Base-by-base conservation (phyloP, 2,888 invertebrate species). In the Folsomia manolachei region DNA sequence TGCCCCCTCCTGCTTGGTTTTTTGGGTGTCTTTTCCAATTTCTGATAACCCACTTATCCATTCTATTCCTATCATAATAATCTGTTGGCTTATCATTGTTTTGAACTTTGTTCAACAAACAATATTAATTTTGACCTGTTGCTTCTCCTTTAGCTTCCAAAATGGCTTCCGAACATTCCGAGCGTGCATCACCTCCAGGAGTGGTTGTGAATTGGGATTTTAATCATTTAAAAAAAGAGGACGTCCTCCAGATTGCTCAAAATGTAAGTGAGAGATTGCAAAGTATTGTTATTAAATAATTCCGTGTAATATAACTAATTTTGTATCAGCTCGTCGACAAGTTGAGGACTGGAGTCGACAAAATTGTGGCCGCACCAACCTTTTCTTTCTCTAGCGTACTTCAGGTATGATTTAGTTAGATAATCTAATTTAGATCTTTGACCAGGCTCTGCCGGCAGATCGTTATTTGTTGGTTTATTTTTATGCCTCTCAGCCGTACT, bases 301-400 rank as follows among this genome's bases (percentile, higher is more conserved):
- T n/a, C n/a, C n/a, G n/a, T n/a, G n/a, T n/a, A n/a, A n/a, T n/a
- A n/a, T n/a, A n/a, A n/a, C n/a, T n/a, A n/a, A 75, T 51, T 75
- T 79, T 18, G 71, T 73, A 25, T 71, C 72, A 1, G 18, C 77
- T 82, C 39, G 80, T 82, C 23, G 66, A 69, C 1, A 67, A 77
- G 18, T 71, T 75, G 4, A 71, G 73, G 27, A 63, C 70, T 27
- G 63, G 77, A 9, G 80, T 79, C 66, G 82, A 82, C 67, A 51
- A 67, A 25, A 76, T 82, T 9, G 82, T 75, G 0, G 51, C 73
- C 7, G 63, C 80, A 24, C 74, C 78, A 18, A 70, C 73, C 25
- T 75, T 82, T 2, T 75, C 76, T 51, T 82, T 77, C 70, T 78
- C 81, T 4, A 80, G 76, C 66, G 73, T 82, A n/a, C 74, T 82